Percentiles rank a stretch among this genome's conserved stretches.
These are phyloP conservation scores for Catharus ustulatus DNA, from an alignment of 2,797 vertebrate species.

Conservation along the genomic window DNA sequence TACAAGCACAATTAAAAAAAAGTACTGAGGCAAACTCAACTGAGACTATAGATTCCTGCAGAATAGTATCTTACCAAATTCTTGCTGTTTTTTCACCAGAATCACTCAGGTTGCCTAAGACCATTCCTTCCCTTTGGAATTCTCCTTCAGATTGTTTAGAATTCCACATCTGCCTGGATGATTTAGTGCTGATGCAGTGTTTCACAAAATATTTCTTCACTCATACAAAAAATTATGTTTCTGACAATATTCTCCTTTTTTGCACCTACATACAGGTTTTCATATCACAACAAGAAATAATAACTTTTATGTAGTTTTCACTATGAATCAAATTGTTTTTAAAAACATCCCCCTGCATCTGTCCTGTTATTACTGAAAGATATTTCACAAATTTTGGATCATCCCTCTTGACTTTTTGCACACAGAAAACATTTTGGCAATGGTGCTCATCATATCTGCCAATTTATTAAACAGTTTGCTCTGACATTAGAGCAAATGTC, in stretches of 20 bases:
- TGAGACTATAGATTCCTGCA: background rate
- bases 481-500: background rate
- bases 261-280: background rate
- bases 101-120: background rate
- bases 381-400: background rate
- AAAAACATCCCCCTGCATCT: background rate
- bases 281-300: background rate
- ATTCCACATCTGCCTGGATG: background rate
- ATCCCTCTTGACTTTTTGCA: background rate
- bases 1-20: background rate
- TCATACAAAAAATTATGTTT: background rate
- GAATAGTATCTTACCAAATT: background rate
- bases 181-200: background rate
- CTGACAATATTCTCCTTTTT: background rate
- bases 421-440: background rate
- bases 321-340: background rate
- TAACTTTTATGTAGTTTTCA: background rate
- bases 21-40: background rate
- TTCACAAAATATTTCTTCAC: background rate
- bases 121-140: background rate
- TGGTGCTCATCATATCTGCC: background rate
- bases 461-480: background rate
- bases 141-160: background rate
- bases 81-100: background rate
- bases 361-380: background rate